These are phyloP conservation scores for Chrysomela aeneicollis DNA, from an alignment of 2,888 invertebrate species.

Conservation along the genomic window DNA sequence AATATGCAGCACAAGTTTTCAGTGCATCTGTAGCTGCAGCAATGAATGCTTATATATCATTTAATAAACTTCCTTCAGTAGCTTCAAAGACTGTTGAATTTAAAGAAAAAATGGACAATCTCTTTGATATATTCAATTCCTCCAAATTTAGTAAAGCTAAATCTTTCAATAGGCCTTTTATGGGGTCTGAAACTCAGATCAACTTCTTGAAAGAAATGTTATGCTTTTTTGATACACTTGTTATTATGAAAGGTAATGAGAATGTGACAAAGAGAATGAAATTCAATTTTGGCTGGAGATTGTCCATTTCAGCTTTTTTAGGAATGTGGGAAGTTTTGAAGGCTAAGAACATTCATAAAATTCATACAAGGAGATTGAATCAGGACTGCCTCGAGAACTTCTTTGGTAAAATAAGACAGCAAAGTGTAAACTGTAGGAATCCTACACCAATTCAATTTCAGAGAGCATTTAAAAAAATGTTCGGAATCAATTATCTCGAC, in stretches of 20 bases:
- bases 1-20: no score
- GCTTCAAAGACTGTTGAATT: conserved; percentile 25
- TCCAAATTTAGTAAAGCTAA: background rate
- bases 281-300: conserved; percentile 28
- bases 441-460: conserved; percentile 37
- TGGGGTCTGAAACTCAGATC: conserved; percentile 24
- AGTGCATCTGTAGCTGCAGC: conserved; percentile 35
- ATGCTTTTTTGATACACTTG: background rate
- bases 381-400: conserved; percentile 39
- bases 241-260: conserved; percentile 3
- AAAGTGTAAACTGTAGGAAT: conserved; percentile 35
- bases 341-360: conserved; percentile 18
- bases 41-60: conserved; percentile 27
- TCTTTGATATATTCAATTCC: conserved; percentile 37
- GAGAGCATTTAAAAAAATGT: conserved; percentile 39
- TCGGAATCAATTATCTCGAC: conserved; percentile 30
- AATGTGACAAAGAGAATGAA: conserved; percentile 26
- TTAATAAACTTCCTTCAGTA: conserved; percentile 19
- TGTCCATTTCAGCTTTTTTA: conserved; percentile 22
- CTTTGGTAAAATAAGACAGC: conserved; percentile 39
- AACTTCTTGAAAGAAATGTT: conserved; percentile 23
- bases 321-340: conserved; percentile 28
- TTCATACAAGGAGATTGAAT: conserved; percentile 38
- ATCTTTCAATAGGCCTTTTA: conserved; percentile 15
- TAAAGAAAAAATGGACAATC: conserved; percentile 25